Conservation (phyloP, 2,888 invertebrate species). For the Cremastinae sp. region DNA sequence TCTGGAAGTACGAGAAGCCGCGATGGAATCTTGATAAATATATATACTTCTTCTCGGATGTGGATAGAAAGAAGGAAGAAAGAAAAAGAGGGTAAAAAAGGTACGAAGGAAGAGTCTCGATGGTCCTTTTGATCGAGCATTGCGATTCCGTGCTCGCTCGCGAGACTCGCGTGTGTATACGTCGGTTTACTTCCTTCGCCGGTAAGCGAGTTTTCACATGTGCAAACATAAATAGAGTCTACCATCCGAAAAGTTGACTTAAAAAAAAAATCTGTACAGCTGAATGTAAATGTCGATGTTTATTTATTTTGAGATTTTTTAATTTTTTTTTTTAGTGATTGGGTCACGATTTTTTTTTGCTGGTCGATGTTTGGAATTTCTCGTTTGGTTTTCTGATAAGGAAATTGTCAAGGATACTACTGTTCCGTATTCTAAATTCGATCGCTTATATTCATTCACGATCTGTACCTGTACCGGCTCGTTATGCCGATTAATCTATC, state of each 20-base stretch:
- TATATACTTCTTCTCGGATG: conserved; percentile 38
- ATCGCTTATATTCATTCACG: conserved; percentile 16
- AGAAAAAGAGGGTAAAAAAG: not conserved
- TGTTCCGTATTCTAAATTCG: not conserved
- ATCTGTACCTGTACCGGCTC: conserved; percentile 22
- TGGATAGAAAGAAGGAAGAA: conserved; percentile 5
- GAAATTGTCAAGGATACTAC: not conserved
- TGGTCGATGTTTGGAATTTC: too few species aligned
- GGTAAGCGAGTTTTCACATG: too few species aligned
- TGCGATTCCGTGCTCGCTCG: conserved; percentile 46
- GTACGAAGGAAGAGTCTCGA: not conserved
- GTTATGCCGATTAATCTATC: conserved; percentile 41
- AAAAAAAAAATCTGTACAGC: too few species aligned
- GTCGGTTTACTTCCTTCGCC: not conserved
- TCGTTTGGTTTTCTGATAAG: too few species aligned
- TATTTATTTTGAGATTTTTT: too few species aligned
- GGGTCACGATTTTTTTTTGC: too few species aligned
- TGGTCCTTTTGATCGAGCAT: conserved; percentile 43
- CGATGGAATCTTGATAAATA: conserved; percentile 47
- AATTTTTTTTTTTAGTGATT: too few species aligned
- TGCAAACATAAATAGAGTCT: not conserved
- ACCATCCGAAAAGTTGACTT: not conserved
- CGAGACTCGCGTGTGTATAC: conserved; percentile 12
- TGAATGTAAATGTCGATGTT: too few species aligned
- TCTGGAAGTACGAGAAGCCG: not conserved